Percentiles rank a stretch among this genome's conserved stretches.
Evolutionary conservation across 2,797 vertebrate species (phyloP).

Genomic region (Holocentrus rufus): DNA sequence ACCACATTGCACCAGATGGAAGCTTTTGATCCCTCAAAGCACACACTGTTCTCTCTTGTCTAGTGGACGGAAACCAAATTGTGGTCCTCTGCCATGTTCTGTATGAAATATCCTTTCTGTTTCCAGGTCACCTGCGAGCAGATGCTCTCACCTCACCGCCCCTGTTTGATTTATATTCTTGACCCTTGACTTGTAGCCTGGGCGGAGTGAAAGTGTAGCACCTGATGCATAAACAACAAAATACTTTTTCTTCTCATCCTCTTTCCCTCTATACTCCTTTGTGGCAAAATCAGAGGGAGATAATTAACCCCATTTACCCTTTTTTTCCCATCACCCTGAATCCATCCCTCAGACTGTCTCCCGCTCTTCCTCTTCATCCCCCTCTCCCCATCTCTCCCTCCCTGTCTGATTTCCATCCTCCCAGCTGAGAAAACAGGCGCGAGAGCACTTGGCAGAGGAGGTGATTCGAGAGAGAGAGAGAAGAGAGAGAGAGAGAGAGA

Average conservation of each 20-base stretch:
- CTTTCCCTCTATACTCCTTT: not conserved
- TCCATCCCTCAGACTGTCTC: slow-evolving; percentile 19
- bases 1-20: slow-evolving; percentile 71
- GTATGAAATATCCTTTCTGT: slow-evolving; percentile 1
- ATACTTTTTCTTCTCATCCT: slow-evolving; percentile 9
- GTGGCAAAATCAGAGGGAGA: slow-evolving; percentile 12
- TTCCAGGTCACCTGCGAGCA: not conserved
- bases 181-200: slow-evolving; percentile 23
- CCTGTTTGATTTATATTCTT: not conserved
- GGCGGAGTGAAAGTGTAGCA: not conserved
- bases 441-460: slow-evolving; percentile 73
- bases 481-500: slow-evolving; percentile 50
- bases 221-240: not conserved
- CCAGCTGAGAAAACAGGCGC: slow-evolving; percentile 81
- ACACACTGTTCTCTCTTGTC: slow-evolving; percentile 25
- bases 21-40: slow-evolving; percentile 55
- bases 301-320: slow-evolving; percentile 22
- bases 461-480: slow-evolving; percentile 50
- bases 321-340: slow-evolving; percentile 14
- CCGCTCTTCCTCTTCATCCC: not conserved
- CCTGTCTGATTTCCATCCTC: slow-evolving; percentile 75
- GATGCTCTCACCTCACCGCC: not conserved
- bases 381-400: slow-evolving; percentile 42
- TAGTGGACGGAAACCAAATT: slow-evolving; percentile 18
- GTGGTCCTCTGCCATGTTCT: not conserved